Evolutionary conservation across 2,113 vertebrate genomes (phyloP), one percentile per base, ranked within the genome.

Genomic region (Aspidoscelis tigris): DNA sequence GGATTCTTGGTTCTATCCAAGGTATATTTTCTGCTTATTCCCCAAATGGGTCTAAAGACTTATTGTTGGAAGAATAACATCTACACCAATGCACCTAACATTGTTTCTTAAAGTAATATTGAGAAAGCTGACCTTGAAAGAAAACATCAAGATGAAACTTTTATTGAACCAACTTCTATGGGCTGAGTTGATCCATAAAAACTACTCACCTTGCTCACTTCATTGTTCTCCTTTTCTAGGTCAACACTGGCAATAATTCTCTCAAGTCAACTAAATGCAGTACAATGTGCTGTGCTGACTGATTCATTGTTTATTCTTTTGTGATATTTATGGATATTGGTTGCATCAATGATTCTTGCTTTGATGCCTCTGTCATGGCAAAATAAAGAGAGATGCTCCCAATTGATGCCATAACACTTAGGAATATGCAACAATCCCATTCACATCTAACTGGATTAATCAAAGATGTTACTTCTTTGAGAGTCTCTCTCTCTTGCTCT

Each of bases 371-470:
- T 12, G 24, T 16, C 81, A 24, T 3, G 44, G 12, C 10, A 84
- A 14, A 84, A 76, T 3, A 74, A 47, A 85, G 79, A 2, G 10
- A 70, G 39, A 9, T 0, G 0, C 7, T 69, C 22, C 39, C 58
- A 75, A 70, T 58, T 76, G 64, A 4, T 71, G 88, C 55, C 26
- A 20, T 89, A 18, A 9, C 66, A 78, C 39, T 81, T 88, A 81
- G 83, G 80, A 88, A 78, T 86, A 86, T 85, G 55, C 70, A 81
- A 64, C 58, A 10, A 55, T 87, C 87, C 43, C n/a, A 83, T 89
- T 84, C 80, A 77, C 87, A 80, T 61, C 88, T 83, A 80, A 87
- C 80, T 16, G 50, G 72, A 86, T 21, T 22, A 81, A 4, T 75
- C 61, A 83, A 26, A 0, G 0, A 81, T 66, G 55, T 1, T 84